These are phyloP conservation scores for Oryzias dopingdopingensis DNA, from an alignment of 2,797 vertebrate genomes.

Conservation along the genomic window DNA sequence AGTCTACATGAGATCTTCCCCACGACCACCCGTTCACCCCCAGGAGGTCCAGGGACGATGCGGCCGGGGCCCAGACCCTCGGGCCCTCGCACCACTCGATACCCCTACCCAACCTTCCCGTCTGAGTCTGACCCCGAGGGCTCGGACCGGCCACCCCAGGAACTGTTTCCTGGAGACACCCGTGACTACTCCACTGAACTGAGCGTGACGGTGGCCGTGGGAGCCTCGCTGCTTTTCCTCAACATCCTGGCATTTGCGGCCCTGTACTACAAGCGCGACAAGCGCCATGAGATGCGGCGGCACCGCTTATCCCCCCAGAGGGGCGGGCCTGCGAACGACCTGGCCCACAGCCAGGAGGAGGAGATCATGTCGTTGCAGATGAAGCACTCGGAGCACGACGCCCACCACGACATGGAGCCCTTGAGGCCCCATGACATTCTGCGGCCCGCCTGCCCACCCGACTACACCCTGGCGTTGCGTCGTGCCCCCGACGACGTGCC, in stretches of 20 bases:
- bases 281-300: slow-evolving; percentile 86
- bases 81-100: slow-evolving; percentile 77
- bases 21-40: slow-evolving; percentile 82
- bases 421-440: slow-evolving; percentile 85
- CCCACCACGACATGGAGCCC: slow-evolving; percentile 86
- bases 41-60: slow-evolving; percentile 51
- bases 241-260: slow-evolving; percentile 93
- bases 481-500: slow-evolving; percentile 90
- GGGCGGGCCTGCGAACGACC: slow-evolving; percentile 82
- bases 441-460: slow-evolving; percentile 88
- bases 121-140: slow-evolving; percentile 74
- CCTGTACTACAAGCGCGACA: slow-evolving; percentile 93
- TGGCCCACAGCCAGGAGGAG: slow-evolving; percentile 88
- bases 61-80: slow-evolving; percentile 67
- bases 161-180: slow-evolving; percentile 84
- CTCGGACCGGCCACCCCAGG: slow-evolving; percentile 71
- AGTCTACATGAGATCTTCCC: slow-evolving; percentile 85
- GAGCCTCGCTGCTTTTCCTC: slow-evolving; percentile 91
- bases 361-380: slow-evolving; percentile 93
- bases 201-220: slow-evolving; percentile 90
- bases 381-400: slow-evolving; percentile 85
- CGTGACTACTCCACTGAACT: slow-evolving; percentile 92
- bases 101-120: slow-evolving; percentile 80
- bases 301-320: slow-evolving; percentile 84
- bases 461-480: slow-evolving; percentile 90